These are phyloP conservation scores for Akabosia matsudoensis DNA, from an alignment of 1,140 invertebrate genomes.

Conservation along the genomic window DNA sequence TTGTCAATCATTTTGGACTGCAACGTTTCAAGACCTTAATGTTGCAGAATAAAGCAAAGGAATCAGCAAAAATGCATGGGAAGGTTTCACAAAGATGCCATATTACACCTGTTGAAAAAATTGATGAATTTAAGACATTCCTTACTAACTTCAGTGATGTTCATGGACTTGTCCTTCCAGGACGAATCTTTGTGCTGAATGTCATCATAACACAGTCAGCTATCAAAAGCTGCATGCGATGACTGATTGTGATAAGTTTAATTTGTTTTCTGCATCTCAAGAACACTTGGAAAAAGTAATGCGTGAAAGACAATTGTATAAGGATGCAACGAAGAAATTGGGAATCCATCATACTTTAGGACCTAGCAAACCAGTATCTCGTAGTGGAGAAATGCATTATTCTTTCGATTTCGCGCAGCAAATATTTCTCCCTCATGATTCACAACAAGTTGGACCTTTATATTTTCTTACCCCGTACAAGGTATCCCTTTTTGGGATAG, in stretches of 20 bases:
- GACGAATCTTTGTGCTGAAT: background rate
- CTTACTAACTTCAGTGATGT: no score
- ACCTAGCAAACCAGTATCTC: background rate
- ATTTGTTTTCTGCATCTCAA: background rate
- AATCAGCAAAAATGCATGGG: no score
- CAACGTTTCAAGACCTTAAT: no score
- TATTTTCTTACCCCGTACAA: constrained; percentile 23
- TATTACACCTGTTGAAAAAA: no score
- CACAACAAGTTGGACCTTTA: constrained; percentile 24
- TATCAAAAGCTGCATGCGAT: background rate
- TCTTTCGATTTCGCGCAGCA: constrained; percentile 32
- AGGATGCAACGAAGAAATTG: background rate
- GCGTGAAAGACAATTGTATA: background rate
- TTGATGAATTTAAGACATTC: no score
- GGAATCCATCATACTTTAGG: background rate
- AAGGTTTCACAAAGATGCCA: no score
- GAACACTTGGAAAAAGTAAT: background rate
- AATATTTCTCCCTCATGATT: constrained; percentile 6
- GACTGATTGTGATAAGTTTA: background rate
- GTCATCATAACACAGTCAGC: background rate
- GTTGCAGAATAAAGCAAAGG: no score
- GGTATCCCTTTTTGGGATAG: constrained; percentile 18
- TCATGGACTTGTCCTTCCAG: no score
- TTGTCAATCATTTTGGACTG: no score
- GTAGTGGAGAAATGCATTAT: constrained; percentile 4